Evolutionary conservation across 1,140 invertebrate genomes (phyloP), one percentile per base, ranked within the genome.

Genomic region (Anoplophora glabripennis): DNA sequence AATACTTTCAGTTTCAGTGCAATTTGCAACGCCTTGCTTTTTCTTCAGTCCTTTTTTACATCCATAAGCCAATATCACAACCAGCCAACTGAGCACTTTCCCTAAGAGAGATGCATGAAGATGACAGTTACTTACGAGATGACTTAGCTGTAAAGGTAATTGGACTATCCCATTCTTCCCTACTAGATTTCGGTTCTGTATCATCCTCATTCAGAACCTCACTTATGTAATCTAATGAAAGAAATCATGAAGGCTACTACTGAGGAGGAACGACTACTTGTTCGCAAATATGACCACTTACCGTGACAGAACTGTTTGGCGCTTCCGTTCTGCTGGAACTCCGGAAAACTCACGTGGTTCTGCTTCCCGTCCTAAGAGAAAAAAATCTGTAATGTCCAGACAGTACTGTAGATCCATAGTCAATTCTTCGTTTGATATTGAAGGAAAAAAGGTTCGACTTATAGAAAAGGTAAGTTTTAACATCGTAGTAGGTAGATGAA

Each of bases 141-240:
- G 86, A 86, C 79, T 90, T 88, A 42, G 88, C 90, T 62, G 88
- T 92, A 74, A 92, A 93, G 63, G 88, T 92, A 64, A 93, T 90
- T 66, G 89, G 89, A 71, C 87, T 89, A 72, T 93, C 90, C 84
- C 86, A 87, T 66, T 91, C 89, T 54, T 89, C 86, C 62, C 79
- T 81, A 51, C 71, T 78, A 7, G 78, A 74, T 57, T 83, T 81
- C 10, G 79, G 80, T 51, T 80, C 81, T 42, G 75, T 77, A 65
- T 87, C 84, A 55, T 85, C 80, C 77, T 90, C 88, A 72, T 89
- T 86, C 54, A 91, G 79, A 42, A 89, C 87, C 73, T 88, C 87
- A 70, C 89, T 88, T 75, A 89, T 89, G 78, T 90, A 90, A 80
- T 90, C 88, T 89, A 79, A 57, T 46, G 44, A 36, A 55, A 44